phyloP scores from a whole-genome alignment of 2,888 invertebrate genomes.

The Phyto melanocephala region DNA sequence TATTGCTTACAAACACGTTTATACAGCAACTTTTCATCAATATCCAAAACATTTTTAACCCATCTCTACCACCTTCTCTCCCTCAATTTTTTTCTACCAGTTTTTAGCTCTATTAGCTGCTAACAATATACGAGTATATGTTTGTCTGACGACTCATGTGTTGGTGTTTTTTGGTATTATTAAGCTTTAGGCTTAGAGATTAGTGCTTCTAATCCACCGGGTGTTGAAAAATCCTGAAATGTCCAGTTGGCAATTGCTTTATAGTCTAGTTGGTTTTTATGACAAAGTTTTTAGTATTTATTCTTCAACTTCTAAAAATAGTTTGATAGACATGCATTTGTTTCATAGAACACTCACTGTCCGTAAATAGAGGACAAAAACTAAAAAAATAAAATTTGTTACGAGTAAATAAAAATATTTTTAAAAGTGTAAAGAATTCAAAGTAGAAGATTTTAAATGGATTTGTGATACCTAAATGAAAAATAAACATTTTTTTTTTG shows the following conservation, averaged over 20 bases:
- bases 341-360: neutral
- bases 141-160: too few species aligned
- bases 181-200: constrained; percentile 63
- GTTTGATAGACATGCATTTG: constrained; percentile 43
- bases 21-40: constrained; percentile 16
- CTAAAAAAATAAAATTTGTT: constrained; percentile 36
- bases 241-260: neutral
- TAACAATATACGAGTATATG: neutral
- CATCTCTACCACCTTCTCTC: neutral
- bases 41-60: neutral
- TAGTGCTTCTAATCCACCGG: constrained; percentile 57
- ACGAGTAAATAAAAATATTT: constrained; percentile 21
- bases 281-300: neutral
- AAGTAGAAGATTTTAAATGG: constrained; percentile 24
- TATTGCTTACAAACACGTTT: constrained; percentile 61
- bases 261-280: constrained; percentile 1
- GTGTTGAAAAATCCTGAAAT: constrained; percentile 27
- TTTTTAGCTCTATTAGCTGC: constrained; percentile 4
- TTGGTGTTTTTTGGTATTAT: constrained; percentile 24
- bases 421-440: constrained; percentile 6
- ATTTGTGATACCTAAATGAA: constrained; percentile 40
- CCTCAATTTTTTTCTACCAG: neutral
- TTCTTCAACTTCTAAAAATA: neutral
- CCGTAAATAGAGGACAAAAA: neutral
- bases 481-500: constrained; percentile 39